phyloP scores from a whole-genome alignment of 2,888 invertebrate species.

The Rhaphigaster nebulosa region DNA sequence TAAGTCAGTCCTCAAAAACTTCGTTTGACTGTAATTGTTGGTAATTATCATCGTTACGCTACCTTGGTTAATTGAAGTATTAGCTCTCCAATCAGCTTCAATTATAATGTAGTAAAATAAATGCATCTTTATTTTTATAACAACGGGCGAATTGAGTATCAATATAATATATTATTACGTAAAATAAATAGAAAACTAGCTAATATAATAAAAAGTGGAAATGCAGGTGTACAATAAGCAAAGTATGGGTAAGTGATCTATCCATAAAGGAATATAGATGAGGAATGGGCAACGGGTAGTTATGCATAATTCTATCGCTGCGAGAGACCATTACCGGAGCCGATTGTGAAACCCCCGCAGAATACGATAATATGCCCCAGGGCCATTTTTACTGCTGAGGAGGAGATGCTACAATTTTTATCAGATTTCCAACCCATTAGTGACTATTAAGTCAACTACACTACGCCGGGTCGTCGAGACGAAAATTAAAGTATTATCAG shows the following conservation, averaged over 20 bases:
- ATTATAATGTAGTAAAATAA: too few species aligned
- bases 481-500: background rate
- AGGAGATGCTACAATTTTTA: background rate
- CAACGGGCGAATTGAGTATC: background rate
- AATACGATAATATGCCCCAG: background rate
- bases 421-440: constrained; percentile 18
- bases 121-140: too few species aligned
- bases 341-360: constrained; percentile 33
- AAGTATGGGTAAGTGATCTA: background rate
- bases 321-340: background rate
- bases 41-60: too few species aligned
- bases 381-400: background rate
- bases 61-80: too few species aligned
- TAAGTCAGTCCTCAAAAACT: too few species aligned
- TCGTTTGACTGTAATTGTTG: too few species aligned
- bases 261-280: background rate
- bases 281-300: background rate
- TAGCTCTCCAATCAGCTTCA: too few species aligned
- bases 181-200: background rate
- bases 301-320: constrained; percentile 19
- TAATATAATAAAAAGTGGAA: background rate
- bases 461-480: background rate
- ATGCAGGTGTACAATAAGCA: background rate
- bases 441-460: background rate
- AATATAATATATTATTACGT: background rate